These are phyloP conservation scores for Theocolax elegans DNA, from an alignment of 1,140 invertebrate species.

Conservation along the genomic window DNA sequence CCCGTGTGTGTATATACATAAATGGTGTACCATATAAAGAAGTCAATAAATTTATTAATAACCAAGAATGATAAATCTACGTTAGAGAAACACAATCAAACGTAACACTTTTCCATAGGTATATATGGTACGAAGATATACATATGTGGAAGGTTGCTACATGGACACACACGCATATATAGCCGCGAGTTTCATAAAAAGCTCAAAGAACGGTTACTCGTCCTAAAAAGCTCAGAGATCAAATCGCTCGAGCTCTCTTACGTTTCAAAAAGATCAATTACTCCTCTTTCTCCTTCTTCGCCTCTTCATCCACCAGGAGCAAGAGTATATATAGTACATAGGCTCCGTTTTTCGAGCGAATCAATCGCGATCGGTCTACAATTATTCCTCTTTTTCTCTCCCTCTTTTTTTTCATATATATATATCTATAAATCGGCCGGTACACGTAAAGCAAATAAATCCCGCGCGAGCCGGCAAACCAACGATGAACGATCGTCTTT, in stretches of 20 bases:
- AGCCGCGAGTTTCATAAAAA: slow-evolving; percentile 21
- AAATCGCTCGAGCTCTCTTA: slow-evolving; percentile 22
- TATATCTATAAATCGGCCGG: neutral
- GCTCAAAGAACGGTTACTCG: slow-evolving; percentile 39
- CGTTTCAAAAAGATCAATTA: slow-evolving; percentile 40
- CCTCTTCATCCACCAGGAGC: neutral
- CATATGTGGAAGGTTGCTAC: neutral
- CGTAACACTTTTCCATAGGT: slow-evolving; percentile 26
- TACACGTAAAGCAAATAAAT: slow-evolving; percentile 7
- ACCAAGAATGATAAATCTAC: slow-evolving; percentile 26
- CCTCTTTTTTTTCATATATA: slow-evolving; percentile 5
- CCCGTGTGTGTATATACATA: no score
- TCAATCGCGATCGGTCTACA: slow-evolving; percentile 30
- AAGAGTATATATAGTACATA: no score
- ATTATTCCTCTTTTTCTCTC: no score
- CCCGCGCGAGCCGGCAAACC: neutral
- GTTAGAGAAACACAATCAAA: neutral
- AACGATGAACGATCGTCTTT: neutral
- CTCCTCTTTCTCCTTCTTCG: neutral
- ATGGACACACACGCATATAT: neutral
- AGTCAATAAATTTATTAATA: slow-evolving; percentile 1
- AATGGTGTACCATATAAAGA: neutral
- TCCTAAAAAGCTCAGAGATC: slow-evolving; percentile 39
- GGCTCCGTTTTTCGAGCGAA: slow-evolving; percentile 20
- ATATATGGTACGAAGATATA: neutral